Base-by-base conservation (phyloP, 2,888 invertebrate species). In the Pandemis corylana region DNA sequence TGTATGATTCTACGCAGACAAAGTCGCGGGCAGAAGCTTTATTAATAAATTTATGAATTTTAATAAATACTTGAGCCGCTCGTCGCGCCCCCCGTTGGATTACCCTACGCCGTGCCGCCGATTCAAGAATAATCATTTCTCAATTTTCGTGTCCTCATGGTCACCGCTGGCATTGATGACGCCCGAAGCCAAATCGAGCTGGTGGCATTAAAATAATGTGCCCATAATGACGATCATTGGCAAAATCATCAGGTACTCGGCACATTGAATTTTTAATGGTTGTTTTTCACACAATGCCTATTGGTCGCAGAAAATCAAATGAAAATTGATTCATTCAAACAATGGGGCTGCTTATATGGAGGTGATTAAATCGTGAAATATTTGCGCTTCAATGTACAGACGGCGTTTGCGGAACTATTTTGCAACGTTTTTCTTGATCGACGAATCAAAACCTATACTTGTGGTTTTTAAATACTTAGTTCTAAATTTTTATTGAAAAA, bases 191-290 rank as follows among this genome's bases (percentile, higher is more conserved):
- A 87, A 88, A 85, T 91, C 88, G 67, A 91, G 91, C 53, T 77
- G 53, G 78, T 85, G 84, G 88, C 89, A 93, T 92, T 91, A 87
- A 86, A 92, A 89, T 91, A 91, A 88, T 89, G 84, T 84, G 86
- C 59, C 86, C 88, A 88, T 88, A 88, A 82, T 83, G 63, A 77
- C 77, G 80, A 82, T 77, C 87, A 84, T 85, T 84, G 85, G 88
- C 89, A 85, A 90, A 91, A 89, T 91, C 85, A 87, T 90, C 86
- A 87, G 87, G 89, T 80, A 82, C 77, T 75, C 76, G 77, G 79
- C 79, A 85, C 82, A 82, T 82, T 86, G 91, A 90, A 91, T 91
- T 80, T 85, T 81, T 88, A 90, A 89, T 87, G 80, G 80, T 76
- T 78, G 81, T 85, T 87, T 87, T 87, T 85, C 85, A 81, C 80